Evolutionary conservation across 2,888 invertebrate species (phyloP), one percentile per base, ranked within the genome.

Genomic region (Gonocerus acuteangulatus): DNA sequence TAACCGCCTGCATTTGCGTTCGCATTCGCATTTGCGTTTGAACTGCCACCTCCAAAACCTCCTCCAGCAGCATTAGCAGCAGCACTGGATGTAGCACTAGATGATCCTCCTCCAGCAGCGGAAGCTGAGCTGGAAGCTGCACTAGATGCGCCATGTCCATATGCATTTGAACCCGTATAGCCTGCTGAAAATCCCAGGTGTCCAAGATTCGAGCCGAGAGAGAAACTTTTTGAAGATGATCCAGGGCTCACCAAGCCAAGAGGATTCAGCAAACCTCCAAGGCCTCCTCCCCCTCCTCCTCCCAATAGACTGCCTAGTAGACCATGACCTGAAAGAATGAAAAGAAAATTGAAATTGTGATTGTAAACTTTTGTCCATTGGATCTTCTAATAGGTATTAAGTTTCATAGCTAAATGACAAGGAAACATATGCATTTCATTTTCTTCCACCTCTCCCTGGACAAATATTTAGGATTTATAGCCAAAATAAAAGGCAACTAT

Each of bases 51-150:
- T 2, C 34, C 18, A 19, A 49, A 44, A 27, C 62, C 57, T 16
- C 42, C 48, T 19, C 57, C 48, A 22, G 48, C 52, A 32, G 49
- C 51, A 19, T n/a, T 1, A 16, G 54, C 54, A 16, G 36, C 54
- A 9, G 39, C 42, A n/a, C 22, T 22, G 1, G 54, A 36, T 13
- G 16, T 19, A 2, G 51, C 51, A 21, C 22, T 42, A n/a, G 54
- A 54, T 19, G 54, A 18, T 21, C 42, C 54, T 6, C n/a, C 52
- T 47, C 47, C 47, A 21, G 18, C 3, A 15, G 52, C 36, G 19
- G 49, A 27, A n/a, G 52, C 52, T 18, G 52, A 52, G 23, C 52
- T 52, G 13, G 52, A 36, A 42, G 54, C 54, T 2, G 54, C 16
- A 16, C 39, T 42, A 21, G 11, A 19, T 15, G 51, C 16, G 11